Percentiles rank a stretch among this genome's conserved stretches.
Evolutionary conservation across 2,888 invertebrate species (phyloP).

Genomic region (Tiliacea aurago): DNA sequence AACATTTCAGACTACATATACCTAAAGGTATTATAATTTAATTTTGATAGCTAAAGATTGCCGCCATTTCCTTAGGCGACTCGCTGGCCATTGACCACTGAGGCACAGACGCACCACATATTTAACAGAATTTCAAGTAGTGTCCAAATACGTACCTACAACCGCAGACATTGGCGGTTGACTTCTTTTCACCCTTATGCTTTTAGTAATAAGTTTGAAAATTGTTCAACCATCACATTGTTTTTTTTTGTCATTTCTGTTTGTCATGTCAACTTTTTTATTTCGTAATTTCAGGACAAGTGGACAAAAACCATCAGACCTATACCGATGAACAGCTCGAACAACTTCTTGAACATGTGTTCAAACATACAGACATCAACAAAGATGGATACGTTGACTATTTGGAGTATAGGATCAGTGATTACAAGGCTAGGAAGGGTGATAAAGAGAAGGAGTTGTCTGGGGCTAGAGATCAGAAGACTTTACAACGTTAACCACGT

Average conservation of each 20-base stretch:
- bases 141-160: background rate
- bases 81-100: no score
- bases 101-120: no score
- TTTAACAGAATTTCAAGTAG: background rate
- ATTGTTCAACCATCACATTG: no score
- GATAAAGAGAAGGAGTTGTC: slow-evolving; percentile 31
- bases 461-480: slow-evolving; percentile 13
- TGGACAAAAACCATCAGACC: slow-evolving; percentile 76
- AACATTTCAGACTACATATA: no score
- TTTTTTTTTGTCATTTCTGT: background rate
- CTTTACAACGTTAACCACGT: no score
- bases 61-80: no score
- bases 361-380: slow-evolving; percentile 92
- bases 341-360: slow-evolving; percentile 91
- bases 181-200: background rate
- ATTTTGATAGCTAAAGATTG: no score
- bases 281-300: slow-evolving; percentile 77
- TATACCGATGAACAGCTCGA: slow-evolving; percentile 90
- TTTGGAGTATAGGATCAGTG: slow-evolving; percentile 88
- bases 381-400: slow-evolving; percentile 94
- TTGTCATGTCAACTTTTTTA: background rate
- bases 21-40: no score
- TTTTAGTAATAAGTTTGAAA: background rate
- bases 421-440: slow-evolving; percentile 74
- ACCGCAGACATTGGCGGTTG: background rate